Evolutionary conservation across 1,140 invertebrate species (phyloP), one percentile per base, ranked within the genome.

Genomic region (Gonatopus flavifemur): DNA sequence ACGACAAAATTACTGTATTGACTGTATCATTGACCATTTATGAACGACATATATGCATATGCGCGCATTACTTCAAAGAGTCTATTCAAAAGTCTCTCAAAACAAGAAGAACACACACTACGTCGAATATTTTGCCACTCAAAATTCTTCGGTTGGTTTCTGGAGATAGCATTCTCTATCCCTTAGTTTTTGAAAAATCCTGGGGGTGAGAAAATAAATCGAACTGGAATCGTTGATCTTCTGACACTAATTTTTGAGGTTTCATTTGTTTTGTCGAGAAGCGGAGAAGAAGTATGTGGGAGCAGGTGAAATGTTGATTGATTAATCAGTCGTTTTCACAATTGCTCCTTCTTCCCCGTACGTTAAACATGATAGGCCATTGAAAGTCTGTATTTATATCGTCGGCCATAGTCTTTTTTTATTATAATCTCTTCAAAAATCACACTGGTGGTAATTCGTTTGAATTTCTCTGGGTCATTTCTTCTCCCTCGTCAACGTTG

Each of bases 371-470:
- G 12, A 6, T 28, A 7, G 12, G 25, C 6, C 6, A 28, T 7
- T 7, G 12, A 28, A 28, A 28, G 6, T 28, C 6, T 7, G 6
- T 12, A 7, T 12, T 28, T 28, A 28, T 28, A n/a, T n/a, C n/a
- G n/a, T n/a, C n/a, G n/a, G n/a, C n/a, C n/a, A n/a, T n/a, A n/a
- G n/a, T n/a, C n/a, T n/a, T n/a, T n/a, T n/a, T n/a, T n/a, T n/a
- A n/a, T n/a, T n/a, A n/a, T n/a, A n/a, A n/a, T 31, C 9, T 0
- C 35, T 20, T 24, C 13, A 18, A 8, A 7, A 47, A 56, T 76
- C 67, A 76, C 48, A 77, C 74, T 37, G 71, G 70, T 15, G 73
- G 70, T 31, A 70, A 59, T 1, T 64, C 67, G 19, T 51, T 28
- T 1, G 57, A 30, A 9, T 48, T 40, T 15, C 49, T 64, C 13